Evolutionary conservation across 2,113 vertebrate species (phyloP).

Genomic region (Nesospiza acunhae): DNA sequence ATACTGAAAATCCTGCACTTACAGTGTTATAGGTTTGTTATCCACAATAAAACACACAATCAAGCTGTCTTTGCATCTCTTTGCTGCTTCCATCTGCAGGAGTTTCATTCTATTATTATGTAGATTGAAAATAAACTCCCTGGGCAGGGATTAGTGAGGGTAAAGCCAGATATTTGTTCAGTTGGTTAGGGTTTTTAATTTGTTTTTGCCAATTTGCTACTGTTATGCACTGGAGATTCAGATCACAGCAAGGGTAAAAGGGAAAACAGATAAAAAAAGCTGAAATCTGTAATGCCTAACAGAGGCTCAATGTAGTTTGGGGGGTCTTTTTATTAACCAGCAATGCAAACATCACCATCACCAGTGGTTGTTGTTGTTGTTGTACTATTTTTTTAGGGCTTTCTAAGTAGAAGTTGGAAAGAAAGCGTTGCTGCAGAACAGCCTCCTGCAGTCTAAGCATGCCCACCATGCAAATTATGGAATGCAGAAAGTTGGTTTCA

Average conservation of each 20-base stretch:
- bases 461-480: not conserved
- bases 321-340: not conserved
- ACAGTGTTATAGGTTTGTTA: not conserved
- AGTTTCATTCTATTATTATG: not conserved
- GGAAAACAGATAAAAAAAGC: not conserved
- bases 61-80: not conserved
- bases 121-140: not conserved
- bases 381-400: not conserved
- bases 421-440: not conserved
- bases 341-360: not conserved
- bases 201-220: not conserved
- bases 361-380: not conserved
- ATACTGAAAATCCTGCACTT: not conserved
- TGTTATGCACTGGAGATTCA: not conserved
- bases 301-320: not conserved
- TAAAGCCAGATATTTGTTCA: rapidly evolving
- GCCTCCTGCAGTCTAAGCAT: not conserved
- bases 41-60: not conserved
- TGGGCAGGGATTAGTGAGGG: not conserved
- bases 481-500: not conserved
- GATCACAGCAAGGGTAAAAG: not conserved
- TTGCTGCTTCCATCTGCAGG: not conserved
- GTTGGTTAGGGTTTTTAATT: not conserved
- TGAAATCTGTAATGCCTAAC: not conserved
- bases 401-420: not conserved